Evolutionary conservation across 2,113 vertebrate species (phyloP).

Genomic region (Paratilapia polleni): DNA sequence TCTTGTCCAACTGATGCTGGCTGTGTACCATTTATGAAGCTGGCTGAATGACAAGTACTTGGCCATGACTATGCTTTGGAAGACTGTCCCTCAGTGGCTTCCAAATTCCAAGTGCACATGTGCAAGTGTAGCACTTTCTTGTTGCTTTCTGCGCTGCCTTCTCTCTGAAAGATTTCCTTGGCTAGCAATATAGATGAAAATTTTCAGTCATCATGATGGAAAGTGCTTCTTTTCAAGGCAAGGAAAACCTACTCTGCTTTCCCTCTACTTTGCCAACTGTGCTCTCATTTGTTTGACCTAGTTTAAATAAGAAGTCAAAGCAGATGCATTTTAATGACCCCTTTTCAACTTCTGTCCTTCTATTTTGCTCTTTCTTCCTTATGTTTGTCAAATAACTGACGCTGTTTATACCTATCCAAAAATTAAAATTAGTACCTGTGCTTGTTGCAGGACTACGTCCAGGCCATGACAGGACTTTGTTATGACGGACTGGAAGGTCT

Average conservation of each 20-base stretch:
- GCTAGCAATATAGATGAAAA: neutral
- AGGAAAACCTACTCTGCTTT: neutral
- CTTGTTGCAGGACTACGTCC: conserved; percentile 89
- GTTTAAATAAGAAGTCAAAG: conserved; percentile 34
- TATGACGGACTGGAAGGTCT: conserved; percentile 96
- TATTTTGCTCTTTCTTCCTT: neutral
- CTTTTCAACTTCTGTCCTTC: neutral
- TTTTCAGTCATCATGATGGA: neutral
- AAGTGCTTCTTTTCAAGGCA: neutral
- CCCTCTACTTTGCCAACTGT: conserved; percentile 14
- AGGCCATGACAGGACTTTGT: conserved; percentile 93
- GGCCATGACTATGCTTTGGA: conserved; percentile 7
- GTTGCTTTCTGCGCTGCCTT: neutral
- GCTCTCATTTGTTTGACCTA: conserved; percentile 42
- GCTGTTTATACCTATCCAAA: neutral
- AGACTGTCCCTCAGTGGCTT: conserved; percentile 14
- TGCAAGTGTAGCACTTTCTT: conserved; percentile 7
- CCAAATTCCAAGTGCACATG: conserved; percentile 45
- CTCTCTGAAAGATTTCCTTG: neutral
- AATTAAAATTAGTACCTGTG: neutral
- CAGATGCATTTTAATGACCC: conserved; percentile 11
- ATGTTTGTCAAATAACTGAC: neutral
- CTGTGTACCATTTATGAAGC: conserved; percentile 24
- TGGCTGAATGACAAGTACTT: conserved; percentile 26
- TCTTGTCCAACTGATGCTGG: conserved; percentile 25